phyloP scores from a whole-genome alignment of 2,888 invertebrate genomes.

The Microctonus aethiopoides region DNA sequence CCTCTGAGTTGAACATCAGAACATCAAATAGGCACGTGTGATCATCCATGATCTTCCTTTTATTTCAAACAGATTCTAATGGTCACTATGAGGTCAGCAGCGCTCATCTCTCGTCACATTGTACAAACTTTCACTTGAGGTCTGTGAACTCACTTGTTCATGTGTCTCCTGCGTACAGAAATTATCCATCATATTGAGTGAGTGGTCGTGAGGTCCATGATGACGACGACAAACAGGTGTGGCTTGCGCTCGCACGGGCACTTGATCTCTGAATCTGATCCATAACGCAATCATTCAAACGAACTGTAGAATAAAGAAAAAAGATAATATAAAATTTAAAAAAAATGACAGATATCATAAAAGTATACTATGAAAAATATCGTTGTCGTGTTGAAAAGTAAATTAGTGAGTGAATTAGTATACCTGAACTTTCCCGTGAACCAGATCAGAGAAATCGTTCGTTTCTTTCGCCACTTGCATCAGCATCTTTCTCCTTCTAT shows the following conservation, averaged over 20 bases:
- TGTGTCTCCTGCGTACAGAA: neutral
- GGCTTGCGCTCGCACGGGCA: conserved; percentile 19
- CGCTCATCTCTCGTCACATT: conserved; percentile 6
- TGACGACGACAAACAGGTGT: conserved; percentile 29
- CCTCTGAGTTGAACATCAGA: no score
- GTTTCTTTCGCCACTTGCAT: conserved; percentile 13
- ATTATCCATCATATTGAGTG: conserved; percentile 11
- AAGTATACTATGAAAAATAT: neutral
- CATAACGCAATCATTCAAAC: neutral
- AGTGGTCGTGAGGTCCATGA: neutral
- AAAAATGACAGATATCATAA: neutral
- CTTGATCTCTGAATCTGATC: conserved; percentile 13
- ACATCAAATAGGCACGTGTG: conserved; percentile 9
- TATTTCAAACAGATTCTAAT: conserved; percentile 19
- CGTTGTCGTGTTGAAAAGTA: conserved; percentile 14
- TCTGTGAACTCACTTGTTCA: conserved; percentile 54
- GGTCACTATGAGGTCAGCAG: conserved; percentile 17
- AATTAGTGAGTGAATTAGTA: conserved; percentile 25
- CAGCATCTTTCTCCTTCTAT: neutral
- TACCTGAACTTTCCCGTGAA: conserved; percentile 30
- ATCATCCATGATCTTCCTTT: conserved; percentile 2
- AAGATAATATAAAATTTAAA: neutral
- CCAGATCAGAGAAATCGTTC: conserved; percentile 31
- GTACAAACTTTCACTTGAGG: conserved; percentile 59
- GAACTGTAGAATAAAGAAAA: neutral